phyloP scores from a whole-genome alignment of 2,113 vertebrate species.

The Anhinga rufa region DNA sequence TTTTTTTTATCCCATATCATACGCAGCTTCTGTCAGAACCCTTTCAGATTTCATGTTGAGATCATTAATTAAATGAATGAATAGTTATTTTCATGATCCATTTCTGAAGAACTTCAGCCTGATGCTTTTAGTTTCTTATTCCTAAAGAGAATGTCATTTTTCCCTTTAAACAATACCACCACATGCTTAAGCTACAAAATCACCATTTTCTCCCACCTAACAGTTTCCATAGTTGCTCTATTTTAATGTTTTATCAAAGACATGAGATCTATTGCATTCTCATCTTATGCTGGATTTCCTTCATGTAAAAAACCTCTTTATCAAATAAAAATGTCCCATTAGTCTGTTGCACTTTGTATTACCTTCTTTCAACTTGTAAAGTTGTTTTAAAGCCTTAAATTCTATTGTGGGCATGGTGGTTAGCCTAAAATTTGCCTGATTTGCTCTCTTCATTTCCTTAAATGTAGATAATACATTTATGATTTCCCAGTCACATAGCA shows the following conservation, averaged over 20 bases:
- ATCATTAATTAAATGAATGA: conserved; percentile 14
- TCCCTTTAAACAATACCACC: not conserved
- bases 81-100: not conserved
- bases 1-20: not conserved
- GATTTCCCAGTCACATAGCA: not conserved
- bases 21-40: not conserved
- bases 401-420: not conserved
- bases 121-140: not conserved
- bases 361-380: not conserved
- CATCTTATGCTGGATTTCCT: not conserved
- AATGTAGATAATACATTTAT: not conserved
- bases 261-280: not conserved
- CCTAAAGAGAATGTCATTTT: not conserved
- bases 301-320: not conserved
- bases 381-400: not conserved
- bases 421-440: not conserved
- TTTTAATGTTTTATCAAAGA: conserved; percentile 38
- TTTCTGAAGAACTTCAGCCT: not conserved
- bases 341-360: not conserved
- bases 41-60: not conserved
- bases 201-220: not conserved
- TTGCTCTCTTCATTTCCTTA: not conserved
- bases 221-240: not conserved
- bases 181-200: not conserved
- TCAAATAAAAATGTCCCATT: not conserved